These are phyloP conservation scores for Toxonevra muliebris DNA, from an alignment of 2,888 invertebrate species.

Conservation along the genomic window DNA sequence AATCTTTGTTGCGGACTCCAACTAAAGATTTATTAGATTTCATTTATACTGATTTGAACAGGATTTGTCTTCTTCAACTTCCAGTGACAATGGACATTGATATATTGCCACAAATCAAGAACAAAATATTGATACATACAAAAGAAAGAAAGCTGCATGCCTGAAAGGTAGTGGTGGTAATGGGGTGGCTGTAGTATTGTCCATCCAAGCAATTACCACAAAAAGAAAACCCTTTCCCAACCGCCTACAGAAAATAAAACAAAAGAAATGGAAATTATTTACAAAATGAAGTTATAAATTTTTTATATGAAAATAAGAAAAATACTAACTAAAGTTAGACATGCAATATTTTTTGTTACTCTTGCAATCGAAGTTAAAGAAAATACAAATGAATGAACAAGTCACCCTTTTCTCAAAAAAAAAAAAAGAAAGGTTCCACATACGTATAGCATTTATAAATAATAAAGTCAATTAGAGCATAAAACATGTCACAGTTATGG, in stretches of 20 bases:
- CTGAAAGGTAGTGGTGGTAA: neutral
- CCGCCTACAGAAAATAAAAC: neutral
- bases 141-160: neutral
- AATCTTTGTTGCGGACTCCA: neutral
- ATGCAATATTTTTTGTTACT: neutral
- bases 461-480: slow-evolving; percentile 26
- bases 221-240: too few species aligned
- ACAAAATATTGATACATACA: neutral
- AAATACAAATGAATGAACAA: neutral
- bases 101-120: neutral
- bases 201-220: too few species aligned
- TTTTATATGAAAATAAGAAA: neutral
- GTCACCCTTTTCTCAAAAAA: slow-evolving; percentile 19
- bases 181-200: neutral
- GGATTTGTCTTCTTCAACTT: neutral
- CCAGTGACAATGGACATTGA: slow-evolving; percentile 3
- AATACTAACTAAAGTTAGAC: neutral
- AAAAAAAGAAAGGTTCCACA: neutral
- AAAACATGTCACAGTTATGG: slow-evolving; percentile 26
- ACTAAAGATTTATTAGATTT: neutral
- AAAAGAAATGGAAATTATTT: neutral
- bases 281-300: slow-evolving; percentile 19
- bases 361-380: too few species aligned
- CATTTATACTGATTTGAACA: slow-evolving; percentile 4
- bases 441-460: slow-evolving; percentile 11